Percentiles rank a stretch among this genome's conserved stretches.
phyloP scores from a whole-genome alignment of 2,888 invertebrate genomes.

The Caenorhabditis panamensis region DNA sequence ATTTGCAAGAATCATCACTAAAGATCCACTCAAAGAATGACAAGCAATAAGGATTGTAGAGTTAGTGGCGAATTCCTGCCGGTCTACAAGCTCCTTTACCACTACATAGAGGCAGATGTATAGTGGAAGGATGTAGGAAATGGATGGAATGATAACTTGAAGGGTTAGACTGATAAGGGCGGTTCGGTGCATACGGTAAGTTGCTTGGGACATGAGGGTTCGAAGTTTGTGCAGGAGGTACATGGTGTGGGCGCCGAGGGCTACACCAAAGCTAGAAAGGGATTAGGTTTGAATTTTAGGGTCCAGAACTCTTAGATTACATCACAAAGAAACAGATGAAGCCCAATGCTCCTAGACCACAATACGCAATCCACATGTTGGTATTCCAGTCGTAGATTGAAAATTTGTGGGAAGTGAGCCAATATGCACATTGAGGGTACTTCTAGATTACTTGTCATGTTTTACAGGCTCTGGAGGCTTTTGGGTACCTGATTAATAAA shows the following conservation, averaged over 20 bases:
- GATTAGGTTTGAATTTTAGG: no score
- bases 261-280: background rate
- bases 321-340: background rate
- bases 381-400: conserved; percentile 8
- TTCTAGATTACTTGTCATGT: background rate
- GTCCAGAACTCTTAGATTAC: no score
- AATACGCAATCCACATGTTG: background rate
- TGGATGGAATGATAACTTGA: conserved; percentile 4
- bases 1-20: conserved; percentile 5
- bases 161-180: conserved; percentile 23
- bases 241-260: conserved; percentile 13
- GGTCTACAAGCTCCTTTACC: background rate
- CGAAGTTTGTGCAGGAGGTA: conserved; percentile 1
- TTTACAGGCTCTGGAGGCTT: background rate
- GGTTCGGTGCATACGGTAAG: conserved; percentile 30
- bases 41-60: background rate
- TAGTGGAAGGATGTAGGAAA: background rate
- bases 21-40: background rate
- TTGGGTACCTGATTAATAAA: background rate
- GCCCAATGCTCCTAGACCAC: background rate
- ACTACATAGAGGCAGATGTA: conserved; percentile 8
- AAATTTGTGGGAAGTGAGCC: background rate
- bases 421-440: conserved; percentile 3
- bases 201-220: conserved; percentile 22
- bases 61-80: background rate